Percentiles rank a stretch among this genome's conserved stretches.
Evolutionary conservation across 2,888 invertebrate species (phyloP).

Genomic region (Stramonita haemastoma): DNA sequence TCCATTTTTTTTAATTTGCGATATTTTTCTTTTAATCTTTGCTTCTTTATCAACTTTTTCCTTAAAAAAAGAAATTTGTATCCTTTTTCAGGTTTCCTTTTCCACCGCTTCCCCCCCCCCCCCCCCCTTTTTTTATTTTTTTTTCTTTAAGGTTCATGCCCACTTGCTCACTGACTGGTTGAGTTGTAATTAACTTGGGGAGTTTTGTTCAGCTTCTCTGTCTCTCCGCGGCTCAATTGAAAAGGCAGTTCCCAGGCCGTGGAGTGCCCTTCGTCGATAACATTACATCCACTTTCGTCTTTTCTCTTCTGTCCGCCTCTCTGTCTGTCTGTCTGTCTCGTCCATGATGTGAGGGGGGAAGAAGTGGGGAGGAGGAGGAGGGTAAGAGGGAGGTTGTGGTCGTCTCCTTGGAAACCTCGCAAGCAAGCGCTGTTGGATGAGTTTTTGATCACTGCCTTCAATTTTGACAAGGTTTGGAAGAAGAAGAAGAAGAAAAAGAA

Average conservation of each 20-base stretch:
- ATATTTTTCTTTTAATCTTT: no score
- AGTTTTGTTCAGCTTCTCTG: slow-evolving; percentile 9
- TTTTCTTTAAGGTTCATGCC: neutral
- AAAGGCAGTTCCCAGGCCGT: neutral
- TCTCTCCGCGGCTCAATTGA: neutral
- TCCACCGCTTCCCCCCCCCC: neutral
- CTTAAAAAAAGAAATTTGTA: no score
- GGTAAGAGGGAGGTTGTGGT: neutral
- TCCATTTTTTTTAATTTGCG: neutral
- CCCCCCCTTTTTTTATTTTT: neutral
- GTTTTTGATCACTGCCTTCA: slow-evolving; percentile 26
- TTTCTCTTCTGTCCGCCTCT: neutral
- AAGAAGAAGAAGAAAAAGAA: neutral
- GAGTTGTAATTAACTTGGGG: slow-evolving; percentile 15
- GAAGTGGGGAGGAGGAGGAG: neutral
- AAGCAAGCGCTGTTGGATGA: neutral
- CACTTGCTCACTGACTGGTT: slow-evolving; percentile 17
- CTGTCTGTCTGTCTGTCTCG: no score
- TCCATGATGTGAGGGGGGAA: no score
- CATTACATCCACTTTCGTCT: slow-evolving; percentile 22
- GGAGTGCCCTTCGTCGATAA: slow-evolving; percentile 16
- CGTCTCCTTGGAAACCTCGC: slow-evolving; percentile 1
- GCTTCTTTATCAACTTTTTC: no score
- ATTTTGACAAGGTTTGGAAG: neutral
- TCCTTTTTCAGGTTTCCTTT: neutral